Conservation (phyloP, 2,797 vertebrate genomes). For the Balearica regulorum region DNA sequence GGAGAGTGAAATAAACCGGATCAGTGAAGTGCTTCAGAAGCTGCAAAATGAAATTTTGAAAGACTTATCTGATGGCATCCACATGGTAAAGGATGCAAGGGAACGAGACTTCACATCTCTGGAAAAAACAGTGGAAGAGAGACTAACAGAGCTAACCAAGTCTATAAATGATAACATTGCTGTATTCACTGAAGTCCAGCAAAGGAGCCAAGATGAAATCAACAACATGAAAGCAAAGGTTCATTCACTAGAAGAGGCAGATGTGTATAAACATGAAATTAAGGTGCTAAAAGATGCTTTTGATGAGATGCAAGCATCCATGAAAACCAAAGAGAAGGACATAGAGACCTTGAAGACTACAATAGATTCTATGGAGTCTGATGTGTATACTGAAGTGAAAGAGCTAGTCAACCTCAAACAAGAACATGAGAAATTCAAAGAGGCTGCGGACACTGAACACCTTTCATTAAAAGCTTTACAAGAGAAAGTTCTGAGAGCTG, state of each 20-base stretch:
- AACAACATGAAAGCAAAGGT: constrained; percentile 83
- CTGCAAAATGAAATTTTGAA: constrained; percentile 90
- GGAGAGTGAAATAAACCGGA: constrained; percentile 84
- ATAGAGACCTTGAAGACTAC: constrained; percentile 79
- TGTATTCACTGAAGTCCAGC: constrained; percentile 87
- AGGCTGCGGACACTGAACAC: constrained; percentile 72
- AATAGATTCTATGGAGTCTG: constrained; percentile 81
- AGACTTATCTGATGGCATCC: constrained; percentile 88
- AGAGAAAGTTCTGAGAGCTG: constrained; percentile 73
- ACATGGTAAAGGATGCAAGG: constrained; percentile 88
- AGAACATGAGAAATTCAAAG: constrained; percentile 83
- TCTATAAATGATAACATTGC: constrained; percentile 88
- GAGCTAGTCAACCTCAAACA: constrained; percentile 85
- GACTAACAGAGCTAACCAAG: constrained; percentile 87
- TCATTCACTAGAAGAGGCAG: constrained; percentile 72
- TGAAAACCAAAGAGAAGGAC: constrained; percentile 71
- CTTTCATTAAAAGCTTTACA: constrained; percentile 74
- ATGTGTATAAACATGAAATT: constrained; percentile 77
- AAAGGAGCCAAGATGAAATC: constrained; percentile 85
- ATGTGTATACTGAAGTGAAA: constrained; percentile 88
- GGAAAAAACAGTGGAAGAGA: constrained; percentile 89
- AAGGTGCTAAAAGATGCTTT: constrained; percentile 75
- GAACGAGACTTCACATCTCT: constrained; percentile 89
- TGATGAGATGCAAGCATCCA: constrained; percentile 75
- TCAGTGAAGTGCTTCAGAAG: constrained; percentile 91